A percentile compares a stretch with the other conserved stretches of the same genome.
Conservation (phyloP, 2,888 invertebrate species). For the Amphipyra tragopoginis region DNA sequence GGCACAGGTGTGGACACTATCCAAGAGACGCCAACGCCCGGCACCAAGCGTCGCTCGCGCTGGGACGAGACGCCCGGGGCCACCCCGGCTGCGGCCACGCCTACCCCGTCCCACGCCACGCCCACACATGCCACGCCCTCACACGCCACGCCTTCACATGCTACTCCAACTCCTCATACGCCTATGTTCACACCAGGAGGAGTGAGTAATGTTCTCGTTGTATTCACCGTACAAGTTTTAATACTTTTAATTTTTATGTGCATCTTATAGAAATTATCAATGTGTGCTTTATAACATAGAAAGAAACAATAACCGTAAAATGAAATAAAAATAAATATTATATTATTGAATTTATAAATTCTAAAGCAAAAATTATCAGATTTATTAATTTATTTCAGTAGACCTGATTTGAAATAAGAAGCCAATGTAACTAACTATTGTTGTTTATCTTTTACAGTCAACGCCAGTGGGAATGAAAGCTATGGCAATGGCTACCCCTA, state of each 20-base stretch:
- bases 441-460: conserved; percentile 73
- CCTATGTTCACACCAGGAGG: conserved; percentile 95
- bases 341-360: no score
- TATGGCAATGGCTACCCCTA: conserved; percentile 99
- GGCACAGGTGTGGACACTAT: conserved; percentile 93
- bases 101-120: conserved; percentile 92
- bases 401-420: background rate
- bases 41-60: conserved; percentile 98
- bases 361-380: no score
- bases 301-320: background rate
- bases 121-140: conserved; percentile 93
- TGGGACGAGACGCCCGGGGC: conserved; percentile 99
- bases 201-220: conserved; percentile 73
- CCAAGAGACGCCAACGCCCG: conserved; percentile 98
- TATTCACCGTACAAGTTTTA: background rate
- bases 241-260: background rate
- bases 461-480: conserved; percentile 98
- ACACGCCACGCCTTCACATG: conserved; percentile 93
- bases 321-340: no score
- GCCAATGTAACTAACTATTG: background rate
- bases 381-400: no score
- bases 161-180: conserved; percentile 91
- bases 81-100: conserved; percentile 93
- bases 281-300: background rate
- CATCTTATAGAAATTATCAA: background rate